phyloP scores from a whole-genome alignment of 2,888 invertebrate species.

The Adelphocoris suturalis region DNA sequence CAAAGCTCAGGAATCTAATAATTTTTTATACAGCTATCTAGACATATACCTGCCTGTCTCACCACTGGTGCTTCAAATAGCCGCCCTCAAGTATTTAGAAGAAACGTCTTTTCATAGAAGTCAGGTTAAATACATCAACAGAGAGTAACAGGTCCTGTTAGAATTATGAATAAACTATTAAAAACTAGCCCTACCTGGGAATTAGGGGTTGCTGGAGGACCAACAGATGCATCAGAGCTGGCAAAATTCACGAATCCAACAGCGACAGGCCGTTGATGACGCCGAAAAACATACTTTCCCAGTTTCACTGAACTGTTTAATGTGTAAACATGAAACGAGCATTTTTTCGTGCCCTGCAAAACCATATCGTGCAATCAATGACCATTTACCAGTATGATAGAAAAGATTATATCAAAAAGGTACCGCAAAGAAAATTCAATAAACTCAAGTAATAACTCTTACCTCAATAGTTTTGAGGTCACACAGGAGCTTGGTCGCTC shows the following conservation, averaged over 20 bases:
- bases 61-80: no score
- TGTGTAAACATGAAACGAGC: conserved; percentile 44
- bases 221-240: conserved; percentile 46
- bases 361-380: no score
- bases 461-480: conserved; percentile 56
- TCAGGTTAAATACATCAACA: no score
- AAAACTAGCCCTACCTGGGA: not conserved
- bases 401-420: not conserved
- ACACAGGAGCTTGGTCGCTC: conserved; percentile 46
- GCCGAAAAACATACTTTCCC: not conserved
- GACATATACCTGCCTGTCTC: no score
- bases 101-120: no score
- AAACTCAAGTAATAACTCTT: not conserved
- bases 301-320: not conserved
- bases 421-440: no score
- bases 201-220: not conserved
- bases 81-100: no score
- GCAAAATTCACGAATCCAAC: conserved; percentile 45
- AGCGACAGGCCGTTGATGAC: conserved; percentile 44
- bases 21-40: no score
- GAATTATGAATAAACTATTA: no score
- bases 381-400: no score
- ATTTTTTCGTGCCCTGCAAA: conserved; percentile 58
- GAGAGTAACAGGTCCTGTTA: no score
- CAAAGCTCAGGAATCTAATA: no score